Conservation (phyloP, 2,797 vertebrate genomes). For the Mormyrops boulengeri region DNA sequence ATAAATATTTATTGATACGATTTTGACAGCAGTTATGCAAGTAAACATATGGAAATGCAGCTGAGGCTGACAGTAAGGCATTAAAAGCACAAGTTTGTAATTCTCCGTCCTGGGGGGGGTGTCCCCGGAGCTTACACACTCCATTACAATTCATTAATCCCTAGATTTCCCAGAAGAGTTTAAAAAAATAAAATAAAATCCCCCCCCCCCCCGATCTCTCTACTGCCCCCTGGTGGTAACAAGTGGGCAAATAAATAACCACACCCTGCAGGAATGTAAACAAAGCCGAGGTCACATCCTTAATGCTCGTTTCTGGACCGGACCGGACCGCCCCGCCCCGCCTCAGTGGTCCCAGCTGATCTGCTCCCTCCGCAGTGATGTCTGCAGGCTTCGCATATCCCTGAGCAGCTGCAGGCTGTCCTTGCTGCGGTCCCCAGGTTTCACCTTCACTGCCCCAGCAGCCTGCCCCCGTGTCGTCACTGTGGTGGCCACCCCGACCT, state of each 20-base stretch:
- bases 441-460: constrained; percentile 50
- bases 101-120: too few relatives aligned
- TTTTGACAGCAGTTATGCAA: constrained; percentile 5
- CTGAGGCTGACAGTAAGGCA: not conserved
- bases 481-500: constrained; percentile 48
- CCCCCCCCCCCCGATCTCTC: not conserved
- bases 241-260: too few relatives aligned
- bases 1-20: constrained; percentile 26
- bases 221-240: not conserved
- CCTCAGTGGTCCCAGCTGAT: constrained; percentile 22
- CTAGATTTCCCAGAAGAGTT: not conserved
- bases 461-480: constrained; percentile 58
- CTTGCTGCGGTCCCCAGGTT: constrained; percentile 73
- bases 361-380: constrained; percentile 60
- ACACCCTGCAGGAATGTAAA: not conserved
- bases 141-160: not conserved
- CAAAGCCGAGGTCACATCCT: not conserved
- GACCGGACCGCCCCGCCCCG: not conserved
- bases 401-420: constrained; percentile 78
- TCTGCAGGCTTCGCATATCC: constrained; percentile 89
- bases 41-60: not conserved
- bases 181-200: not conserved
- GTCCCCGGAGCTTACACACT: too few relatives aligned
- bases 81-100: not conserved
- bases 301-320: not conserved